Percentiles rank a stretch among this genome's conserved stretches.
Conservation (phyloP, 2,888 invertebrate species). For the Chironomus tentans region DNA sequence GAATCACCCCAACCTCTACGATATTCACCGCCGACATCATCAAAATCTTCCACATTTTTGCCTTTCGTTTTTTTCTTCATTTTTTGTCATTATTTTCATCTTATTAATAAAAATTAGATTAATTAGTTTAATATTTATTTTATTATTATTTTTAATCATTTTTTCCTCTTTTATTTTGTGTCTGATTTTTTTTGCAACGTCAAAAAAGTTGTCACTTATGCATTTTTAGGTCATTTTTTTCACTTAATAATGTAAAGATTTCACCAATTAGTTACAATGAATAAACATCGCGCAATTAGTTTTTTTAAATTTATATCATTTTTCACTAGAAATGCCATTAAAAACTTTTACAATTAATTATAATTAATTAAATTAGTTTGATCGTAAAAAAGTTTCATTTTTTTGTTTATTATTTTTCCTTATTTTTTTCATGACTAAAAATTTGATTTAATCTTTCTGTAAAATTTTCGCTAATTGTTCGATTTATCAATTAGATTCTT, state of each 20-base stretch:
- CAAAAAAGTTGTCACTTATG: not conserved
- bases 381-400: constrained; percentile 4
- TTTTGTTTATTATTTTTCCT: not conserved
- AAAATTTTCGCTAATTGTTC: constrained; percentile 22
- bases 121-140: too few relatives aligned
- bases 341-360: constrained; percentile 2
- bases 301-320: not conserved
- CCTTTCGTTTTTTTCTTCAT: too few relatives aligned
- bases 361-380: not conserved
- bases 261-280: not conserved
- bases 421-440: constrained; percentile 16
- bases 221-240: not conserved
- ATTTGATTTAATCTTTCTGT: constrained; percentile 24
- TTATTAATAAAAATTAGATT: too few relatives aligned
- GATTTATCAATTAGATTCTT: not conserved
- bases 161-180: too few relatives aligned
- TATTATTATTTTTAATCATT: too few relatives aligned
- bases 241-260: not conserved
- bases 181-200: not conserved
- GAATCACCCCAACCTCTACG: too few relatives aligned
- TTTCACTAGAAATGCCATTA: not conserved
- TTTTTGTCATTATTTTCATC: too few relatives aligned
- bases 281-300: not conserved
- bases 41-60: too few relatives aligned
- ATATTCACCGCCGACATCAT: too few relatives aligned